Conservation (phyloP, 2,888 invertebrate species). For the Microctonus brassicae region DNA sequence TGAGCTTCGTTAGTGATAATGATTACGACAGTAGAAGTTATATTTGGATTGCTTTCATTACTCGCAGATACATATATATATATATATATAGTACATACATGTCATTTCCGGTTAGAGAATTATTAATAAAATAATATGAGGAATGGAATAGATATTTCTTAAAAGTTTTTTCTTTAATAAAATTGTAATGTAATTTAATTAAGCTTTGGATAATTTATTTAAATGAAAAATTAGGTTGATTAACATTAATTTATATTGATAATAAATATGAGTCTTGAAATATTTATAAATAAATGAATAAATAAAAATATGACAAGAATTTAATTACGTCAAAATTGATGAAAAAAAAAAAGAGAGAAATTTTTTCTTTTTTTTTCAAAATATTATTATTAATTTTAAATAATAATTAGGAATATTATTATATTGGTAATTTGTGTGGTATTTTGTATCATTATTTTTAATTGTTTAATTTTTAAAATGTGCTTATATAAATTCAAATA, state of each 20-base stretch:
- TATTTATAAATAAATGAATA: not conserved
- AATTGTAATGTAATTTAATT: not conserved
- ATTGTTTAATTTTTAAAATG: not conserved
- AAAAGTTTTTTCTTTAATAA: too few relatives aligned
- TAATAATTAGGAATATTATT: not conserved
- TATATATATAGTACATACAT: too few relatives aligned
- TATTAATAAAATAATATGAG: too few relatives aligned
- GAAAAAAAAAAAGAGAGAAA: too few relatives aligned
- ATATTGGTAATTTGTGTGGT: not conserved
- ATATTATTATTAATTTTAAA: not conserved
- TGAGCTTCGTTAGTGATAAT: not conserved
- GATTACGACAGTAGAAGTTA: not conserved
- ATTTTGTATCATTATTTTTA: too few relatives aligned
- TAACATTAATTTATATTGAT: not conserved
- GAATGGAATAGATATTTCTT: too few relatives aligned
- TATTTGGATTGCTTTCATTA: not conserved
- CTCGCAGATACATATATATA: not conserved
- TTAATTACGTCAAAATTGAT: not conserved
- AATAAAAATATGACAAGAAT: not conserved
- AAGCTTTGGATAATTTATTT: not conserved
- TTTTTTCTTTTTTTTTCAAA: not conserved
- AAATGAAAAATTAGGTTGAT: not conserved
- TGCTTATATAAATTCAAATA: too few relatives aligned
- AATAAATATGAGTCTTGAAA: not conserved
- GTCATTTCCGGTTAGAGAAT: not conserved